Evolutionary conservation across 2,888 invertebrate genomes (phyloP).

Genomic region (Xylota segnis): DNA sequence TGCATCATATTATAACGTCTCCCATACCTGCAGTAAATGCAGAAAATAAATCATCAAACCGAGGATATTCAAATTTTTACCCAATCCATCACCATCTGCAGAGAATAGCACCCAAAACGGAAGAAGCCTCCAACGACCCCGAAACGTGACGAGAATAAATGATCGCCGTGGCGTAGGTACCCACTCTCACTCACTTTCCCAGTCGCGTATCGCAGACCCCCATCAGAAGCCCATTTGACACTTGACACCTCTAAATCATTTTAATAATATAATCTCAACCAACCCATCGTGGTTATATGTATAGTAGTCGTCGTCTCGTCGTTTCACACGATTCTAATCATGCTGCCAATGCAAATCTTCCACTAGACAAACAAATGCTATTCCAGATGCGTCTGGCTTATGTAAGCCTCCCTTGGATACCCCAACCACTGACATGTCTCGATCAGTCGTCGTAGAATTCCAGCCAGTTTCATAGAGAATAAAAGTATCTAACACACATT

Average conservation of each 20-base stretch:
- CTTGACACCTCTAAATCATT: conserved; percentile 72
- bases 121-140: conserved; percentile 70
- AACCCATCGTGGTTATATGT: neutral
- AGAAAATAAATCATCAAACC: conserved; percentile 46
- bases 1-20: conserved; percentile 9
- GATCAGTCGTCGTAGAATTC: conserved; percentile 11
- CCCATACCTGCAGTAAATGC: neutral
- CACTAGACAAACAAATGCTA: conserved; percentile 40
- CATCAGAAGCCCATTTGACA: conserved; percentile 60
- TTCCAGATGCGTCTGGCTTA: conserved; percentile 47
- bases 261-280: conserved; percentile 37
- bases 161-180: conserved; percentile 24
- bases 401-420: neutral
- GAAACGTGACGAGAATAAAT: conserved; percentile 68
- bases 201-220: conserved; percentile 36
- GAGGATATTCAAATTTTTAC: conserved; percentile 63
- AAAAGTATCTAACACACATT: conserved; percentile 2
- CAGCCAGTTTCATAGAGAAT: conserved; percentile 2
- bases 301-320: neutral
- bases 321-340: conserved; percentile 66
- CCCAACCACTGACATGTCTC: conserved; percentile 13
- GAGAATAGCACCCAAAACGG: conserved; percentile 62
- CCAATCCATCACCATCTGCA: conserved; percentile 65
- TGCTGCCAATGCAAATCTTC: conserved; percentile 60
- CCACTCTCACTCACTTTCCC: conserved; percentile 21